Base-by-base conservation (phyloP, 2,888 invertebrate genomes). In the Drosophila recens region DNA sequence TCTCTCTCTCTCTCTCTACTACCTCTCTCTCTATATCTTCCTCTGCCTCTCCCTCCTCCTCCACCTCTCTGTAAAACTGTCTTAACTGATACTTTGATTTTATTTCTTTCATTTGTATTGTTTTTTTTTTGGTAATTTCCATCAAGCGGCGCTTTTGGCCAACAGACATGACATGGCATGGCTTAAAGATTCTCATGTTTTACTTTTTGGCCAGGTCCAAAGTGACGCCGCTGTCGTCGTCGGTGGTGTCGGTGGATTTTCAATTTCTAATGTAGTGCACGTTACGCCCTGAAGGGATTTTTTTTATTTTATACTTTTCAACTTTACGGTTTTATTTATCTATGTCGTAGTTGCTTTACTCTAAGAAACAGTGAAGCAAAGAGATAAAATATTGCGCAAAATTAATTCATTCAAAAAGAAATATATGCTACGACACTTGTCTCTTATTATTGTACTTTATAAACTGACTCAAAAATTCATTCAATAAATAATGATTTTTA, bases 181-280 rank as follows among this genome's bases (percentile, higher is more conserved):
- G 72, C 75, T 66, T 58, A 72, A 73, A 88, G 83, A 87, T 89
- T 87, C 86, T 87, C 90, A 87, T 82, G 86, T 87, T 82, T 77
- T 79, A 71, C 63, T 68, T 72, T 67, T 57, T 62, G 64, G 58
- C 67, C 75, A 67, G 42, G 40, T 67, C 59, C 56, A 67, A 58
- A 79, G 65, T 64, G 34, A 34, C 53, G 51, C 51, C 45, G 61
- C 49, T 48, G 65, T 43, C 63, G 72, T 65, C 62, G 75, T 36
- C 64, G 52, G 36, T 71, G 80, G 68, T 78, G 80, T 83, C 79
- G 79, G 82, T 80, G 82, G 76, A 82, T 90, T 90, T 90, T 87
- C 84, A 90, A 89, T 90, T 89, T 90, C 86, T 81, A 90, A 90
- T 90, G 80, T 90, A 89, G 87, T 90, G 80, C 90, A 89, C 82